Conservation (phyloP, 1,140 invertebrate genomes). For the Leguminivora glycinivorella region DNA sequence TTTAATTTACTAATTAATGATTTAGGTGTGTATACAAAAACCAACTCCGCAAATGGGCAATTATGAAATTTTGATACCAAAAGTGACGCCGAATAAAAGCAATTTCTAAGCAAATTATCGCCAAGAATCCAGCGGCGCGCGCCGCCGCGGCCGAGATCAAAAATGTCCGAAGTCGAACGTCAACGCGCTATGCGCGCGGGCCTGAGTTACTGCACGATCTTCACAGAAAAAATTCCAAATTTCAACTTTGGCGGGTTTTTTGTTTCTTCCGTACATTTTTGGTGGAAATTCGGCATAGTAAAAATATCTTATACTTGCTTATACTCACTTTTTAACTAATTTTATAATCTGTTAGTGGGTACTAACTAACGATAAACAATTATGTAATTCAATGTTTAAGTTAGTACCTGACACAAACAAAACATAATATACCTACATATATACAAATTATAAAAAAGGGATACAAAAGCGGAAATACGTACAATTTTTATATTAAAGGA, state of each 20-base stretch:
- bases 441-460: too few species aligned
- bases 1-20: slow-evolving; percentile 9
- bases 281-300: not conserved
- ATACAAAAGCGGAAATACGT: too few species aligned
- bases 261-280: slow-evolving; percentile 23
- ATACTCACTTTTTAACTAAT: not conserved
- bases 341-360: not conserved
- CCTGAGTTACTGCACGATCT: slow-evolving; percentile 52
- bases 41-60: slow-evolving; percentile 2
- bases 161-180: slow-evolving; percentile 50
- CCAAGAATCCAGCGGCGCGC: slow-evolving; percentile 51
- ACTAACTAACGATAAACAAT: too few species aligned
- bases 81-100: slow-evolving; percentile 22
- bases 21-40: not conserved
- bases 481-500: too few species aligned
- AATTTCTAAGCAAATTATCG: slow-evolving; percentile 57
- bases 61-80: slow-evolving; percentile 26
- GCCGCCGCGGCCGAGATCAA: slow-evolving; percentile 44
- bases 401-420: too few species aligned
- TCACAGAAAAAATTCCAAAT: slow-evolving; percentile 32
- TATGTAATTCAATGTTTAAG: too few species aligned
- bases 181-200: slow-evolving; percentile 47
- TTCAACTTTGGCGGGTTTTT: slow-evolving; percentile 35
- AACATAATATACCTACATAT: too few species aligned
- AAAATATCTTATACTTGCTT: not conserved